phyloP scores from a whole-genome alignment of 2,113 vertebrate genomes.

The Oreochromis aureus region DNA sequence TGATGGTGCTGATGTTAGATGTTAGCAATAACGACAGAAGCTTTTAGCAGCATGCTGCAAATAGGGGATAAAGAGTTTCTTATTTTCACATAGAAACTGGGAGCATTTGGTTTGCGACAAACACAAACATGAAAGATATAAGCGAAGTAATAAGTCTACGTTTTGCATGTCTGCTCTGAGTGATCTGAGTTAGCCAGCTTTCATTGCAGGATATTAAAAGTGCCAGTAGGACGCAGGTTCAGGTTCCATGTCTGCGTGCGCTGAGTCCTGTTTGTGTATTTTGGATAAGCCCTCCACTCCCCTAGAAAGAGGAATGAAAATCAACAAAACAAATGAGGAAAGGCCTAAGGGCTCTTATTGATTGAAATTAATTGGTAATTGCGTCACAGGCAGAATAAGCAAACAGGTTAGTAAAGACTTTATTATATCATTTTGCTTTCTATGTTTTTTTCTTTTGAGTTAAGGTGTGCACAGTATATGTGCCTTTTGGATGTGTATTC shows the following conservation, averaged over 20 bases:
- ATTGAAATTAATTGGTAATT: slow-evolving; percentile 62
- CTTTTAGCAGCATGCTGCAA: neutral
- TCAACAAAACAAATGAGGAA: slow-evolving; percentile 64
- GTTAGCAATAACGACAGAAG: neutral
- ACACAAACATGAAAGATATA: neutral
- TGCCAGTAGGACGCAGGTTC: slow-evolving; percentile 14
- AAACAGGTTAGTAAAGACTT: slow-evolving; percentile 40
- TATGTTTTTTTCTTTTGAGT: neutral
- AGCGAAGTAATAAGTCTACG: neutral
- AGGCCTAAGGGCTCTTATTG: slow-evolving; percentile 66
- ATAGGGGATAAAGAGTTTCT: neutral
- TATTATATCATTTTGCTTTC: neutral
- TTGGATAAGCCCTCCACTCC: slow-evolving; percentile 59
- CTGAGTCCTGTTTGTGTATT: slow-evolving; percentile 68
- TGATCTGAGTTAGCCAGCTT: slow-evolving; percentile 64
- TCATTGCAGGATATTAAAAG: slow-evolving; percentile 61
- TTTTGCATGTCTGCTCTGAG: neutral
- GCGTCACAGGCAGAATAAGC: slow-evolving; percentile 43
- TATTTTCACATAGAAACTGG: neutral
- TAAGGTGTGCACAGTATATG: neutral
- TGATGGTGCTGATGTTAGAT: neutral
- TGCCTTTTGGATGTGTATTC: neutral
- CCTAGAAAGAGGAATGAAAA: slow-evolving; percentile 55
- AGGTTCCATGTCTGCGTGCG: neutral
- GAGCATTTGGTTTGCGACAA: neutral